Evolutionary conservation across 2,113 vertebrate genomes (phyloP).

Genomic region (Proteles cristata): DNA sequence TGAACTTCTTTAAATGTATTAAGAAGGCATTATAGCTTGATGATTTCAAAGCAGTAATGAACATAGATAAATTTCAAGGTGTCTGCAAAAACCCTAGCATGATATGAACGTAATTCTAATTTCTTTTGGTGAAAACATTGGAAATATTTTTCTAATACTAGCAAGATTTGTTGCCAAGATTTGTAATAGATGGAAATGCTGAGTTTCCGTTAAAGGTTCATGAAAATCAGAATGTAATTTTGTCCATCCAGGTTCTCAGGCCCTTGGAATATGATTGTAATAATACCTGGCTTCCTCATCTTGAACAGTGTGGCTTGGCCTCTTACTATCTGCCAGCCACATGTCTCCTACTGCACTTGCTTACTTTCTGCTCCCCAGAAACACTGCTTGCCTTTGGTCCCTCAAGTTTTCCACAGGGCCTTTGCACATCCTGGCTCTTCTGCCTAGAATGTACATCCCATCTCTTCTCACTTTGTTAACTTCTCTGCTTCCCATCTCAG

Average conservation of each 20-base stretch:
- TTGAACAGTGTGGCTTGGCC: not conserved
- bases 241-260: not conserved
- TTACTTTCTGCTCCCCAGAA: not conserved
- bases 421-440: not conserved
- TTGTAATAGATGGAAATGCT: not conserved
- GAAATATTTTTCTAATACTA: not conserved
- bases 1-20: not conserved
- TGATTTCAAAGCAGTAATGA: not conserved
- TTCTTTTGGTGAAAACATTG: not conserved
- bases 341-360: rapidly evolving
- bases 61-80: not conserved
- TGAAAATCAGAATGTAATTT: not conserved
- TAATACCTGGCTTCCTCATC: not conserved
- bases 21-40: not conserved
- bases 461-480: not conserved
- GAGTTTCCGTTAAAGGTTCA: not conserved
- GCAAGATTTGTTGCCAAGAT: not conserved
- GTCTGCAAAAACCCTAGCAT: not conserved
- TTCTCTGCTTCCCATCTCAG: not conserved
- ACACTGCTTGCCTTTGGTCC: not conserved
- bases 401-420: not conserved
- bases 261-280: not conserved
- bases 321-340: not conserved
- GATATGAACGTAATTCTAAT: not conserved
- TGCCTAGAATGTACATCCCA: not conserved